Percentiles rank a stretch among this genome's conserved stretches.
Evolutionary conservation across 2,797 vertebrate species (phyloP).

Genomic region (Myiothlypis coronata): DNA sequence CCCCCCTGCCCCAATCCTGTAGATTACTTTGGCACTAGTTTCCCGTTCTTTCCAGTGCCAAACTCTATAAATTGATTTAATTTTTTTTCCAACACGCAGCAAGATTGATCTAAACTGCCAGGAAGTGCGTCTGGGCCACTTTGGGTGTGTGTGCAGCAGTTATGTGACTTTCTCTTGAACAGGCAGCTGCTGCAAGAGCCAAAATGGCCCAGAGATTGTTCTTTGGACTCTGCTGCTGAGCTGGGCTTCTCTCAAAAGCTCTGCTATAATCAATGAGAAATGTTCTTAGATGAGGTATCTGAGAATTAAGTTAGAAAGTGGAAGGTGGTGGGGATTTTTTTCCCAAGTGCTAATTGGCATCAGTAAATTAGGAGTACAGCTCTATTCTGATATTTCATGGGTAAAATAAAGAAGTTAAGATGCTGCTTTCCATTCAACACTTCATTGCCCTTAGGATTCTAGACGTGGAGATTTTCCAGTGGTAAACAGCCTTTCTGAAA

Average conservation of each 20-base stretch:
- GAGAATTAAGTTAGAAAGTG: neutral
- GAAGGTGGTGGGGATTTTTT: neutral
- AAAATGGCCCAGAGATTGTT: neutral
- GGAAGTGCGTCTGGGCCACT: neutral
- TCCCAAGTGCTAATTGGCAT: neutral
- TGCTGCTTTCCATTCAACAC: neutral
- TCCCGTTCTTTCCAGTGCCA: neutral
- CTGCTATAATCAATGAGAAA: neutral
- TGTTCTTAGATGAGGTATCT: neutral
- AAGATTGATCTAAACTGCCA: neutral
- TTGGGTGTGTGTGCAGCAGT: neutral
- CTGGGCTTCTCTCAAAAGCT: neutral
- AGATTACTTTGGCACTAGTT: neutral
- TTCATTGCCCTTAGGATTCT: neutral
- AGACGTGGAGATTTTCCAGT: slow-evolving; percentile 3
- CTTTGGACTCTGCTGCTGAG: neutral
- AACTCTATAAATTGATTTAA: neutral
- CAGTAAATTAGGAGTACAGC: neutral
- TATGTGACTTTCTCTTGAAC: neutral
- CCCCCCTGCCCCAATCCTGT: fast-evolving
- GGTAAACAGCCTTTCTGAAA: slow-evolving; percentile 36
- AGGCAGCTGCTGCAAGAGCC: neutral
- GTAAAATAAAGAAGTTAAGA: neutral
- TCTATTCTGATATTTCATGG: neutral
- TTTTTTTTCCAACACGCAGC: neutral